Evolutionary conservation across 2,888 invertebrate genomes (phyloP), one percentile per base, ranked within the genome.

Genomic region (Bedellia somnulentella): DNA sequence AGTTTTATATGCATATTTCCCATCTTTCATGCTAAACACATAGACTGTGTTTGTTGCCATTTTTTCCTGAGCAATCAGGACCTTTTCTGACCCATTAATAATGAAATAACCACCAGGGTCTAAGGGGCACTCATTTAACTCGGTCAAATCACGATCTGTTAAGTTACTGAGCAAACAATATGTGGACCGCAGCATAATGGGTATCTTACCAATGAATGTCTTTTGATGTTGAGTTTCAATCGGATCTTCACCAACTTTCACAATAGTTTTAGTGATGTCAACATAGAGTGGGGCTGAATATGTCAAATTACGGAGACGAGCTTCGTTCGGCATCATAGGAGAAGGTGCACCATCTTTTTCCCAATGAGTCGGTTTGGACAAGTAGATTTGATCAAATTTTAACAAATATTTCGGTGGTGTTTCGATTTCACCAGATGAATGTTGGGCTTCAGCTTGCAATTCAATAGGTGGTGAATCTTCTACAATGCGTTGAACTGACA

Each of bases 21-120:
- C 94, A 64, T 99, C 99, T 71, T 99, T 99, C 93, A 99, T 96
- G 47, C 93, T 90, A 56, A 99, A 99, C 9, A 99, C 99, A 70
- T 99, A 99, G 1, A 99, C 99, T 26, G 99, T 99, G 57, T 99
- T 99, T 5, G 98, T 98, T 4, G 99, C 99, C 99, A 99, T 99
- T 75, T 99, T 99, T 59, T 99, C 99, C 63, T 99, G 99, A 1
- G 99, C 99, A 58, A 99, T 99, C 17, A 99, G 75, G 3, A 98
- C 91, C 64, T 97, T 97, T 70, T 99, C 99, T 5, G 98, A 98
- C 2, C 99, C 99, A 58, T 99, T 99, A 39, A 99, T 99, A 43
- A 99, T 95, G 51, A 99, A 99, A 63, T 99, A 99, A 35, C 99
- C 99, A 42, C 98, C 99, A 24, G 99, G 99, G 80, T 99, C 99